Evolutionary conservation across 2,888 invertebrate genomes (phyloP), one percentile per base, ranked within the genome.

Genomic region (Tholera decimalis): DNA sequence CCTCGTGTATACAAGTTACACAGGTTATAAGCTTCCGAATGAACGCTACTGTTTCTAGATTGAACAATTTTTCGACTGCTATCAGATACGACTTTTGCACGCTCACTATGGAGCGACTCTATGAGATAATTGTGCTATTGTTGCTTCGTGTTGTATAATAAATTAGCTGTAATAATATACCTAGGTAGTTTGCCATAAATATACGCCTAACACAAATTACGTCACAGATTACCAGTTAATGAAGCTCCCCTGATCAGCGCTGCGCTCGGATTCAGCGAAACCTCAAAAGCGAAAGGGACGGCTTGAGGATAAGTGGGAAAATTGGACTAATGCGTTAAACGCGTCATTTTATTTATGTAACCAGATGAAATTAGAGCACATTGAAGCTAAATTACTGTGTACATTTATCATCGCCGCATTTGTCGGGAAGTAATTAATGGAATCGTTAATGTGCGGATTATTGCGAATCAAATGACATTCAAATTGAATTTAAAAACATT

Each of bases 261-360:
- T 77, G 69, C 64, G 80, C 67, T 80, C 63, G 68, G 65, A 72
- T 87, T 85, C 84, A 75, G 47, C 77, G 89, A 89, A 90, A 80
- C 86, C 85, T 78, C 75, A 81, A 80, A 84, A 82, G 74, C 63
- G 87, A 89, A 81, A 77, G 83, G 79, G 87, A 89, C 69, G 68
- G 84, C 64, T 69, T 85, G 89, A 90, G 91, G 89, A 91, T 83
- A 88, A 84, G 66, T 53, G 33, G 41, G 46, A 37, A 68, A 66
- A 64, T 75, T 33, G 67, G 57, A 80, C 69, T 74, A 58, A 61
- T 61, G 50, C 20, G 47, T 65, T 47, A 44, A 66, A 66, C 51
- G 44, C 41, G 33, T 68, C 53, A 67, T 51, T 66, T 69, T 72
- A 69, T 69, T 76, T 79, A 80, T 66, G 61, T 73, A 77, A 79